phyloP scores from a whole-genome alignment of 2,888 invertebrate genomes.

The Plagiodera versicolora region DNA sequence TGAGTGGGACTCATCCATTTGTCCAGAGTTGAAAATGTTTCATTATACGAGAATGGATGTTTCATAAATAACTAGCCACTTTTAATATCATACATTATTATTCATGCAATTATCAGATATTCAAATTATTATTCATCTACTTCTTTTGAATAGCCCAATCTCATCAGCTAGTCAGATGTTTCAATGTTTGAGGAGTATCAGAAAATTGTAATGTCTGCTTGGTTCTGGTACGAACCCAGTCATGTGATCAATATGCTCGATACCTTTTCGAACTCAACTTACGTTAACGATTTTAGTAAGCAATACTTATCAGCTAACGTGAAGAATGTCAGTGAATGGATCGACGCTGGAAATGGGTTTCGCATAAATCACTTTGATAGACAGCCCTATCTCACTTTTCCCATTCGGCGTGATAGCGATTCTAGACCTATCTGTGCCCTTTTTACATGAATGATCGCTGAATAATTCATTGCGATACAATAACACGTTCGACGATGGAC shows the following conservation, averaged over 20 bases:
- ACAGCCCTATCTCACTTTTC: slow-evolving; percentile 52
- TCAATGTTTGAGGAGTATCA: no score
- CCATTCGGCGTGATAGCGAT: slow-evolving; percentile 40
- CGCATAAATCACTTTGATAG: slow-evolving; percentile 54
- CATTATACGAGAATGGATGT: no score
- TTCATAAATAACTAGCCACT: no score
- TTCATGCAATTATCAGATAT: no score
- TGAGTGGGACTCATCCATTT: neutral
- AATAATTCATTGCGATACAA: slow-evolving; percentile 47
- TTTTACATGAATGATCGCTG: slow-evolving; percentile 48
- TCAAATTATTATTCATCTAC: no score
- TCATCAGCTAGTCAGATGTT: no score
- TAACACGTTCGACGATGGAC: slow-evolving; percentile 26
- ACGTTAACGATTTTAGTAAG: neutral
- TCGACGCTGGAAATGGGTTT: slow-evolving; percentile 45
- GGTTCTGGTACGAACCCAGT: no score
- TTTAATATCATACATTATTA: no score
- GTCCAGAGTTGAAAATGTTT: neutral
- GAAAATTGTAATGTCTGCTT: no score
- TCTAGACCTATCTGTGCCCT: slow-evolving; percentile 42
- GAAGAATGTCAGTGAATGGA: slow-evolving; percentile 40
- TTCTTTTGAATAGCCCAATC: no score
- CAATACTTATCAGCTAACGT: neutral
- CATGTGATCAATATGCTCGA: no score
- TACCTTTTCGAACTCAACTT: neutral